Conservation (phyloP, 2,113 vertebrate species). For the Apus apus region DNA sequence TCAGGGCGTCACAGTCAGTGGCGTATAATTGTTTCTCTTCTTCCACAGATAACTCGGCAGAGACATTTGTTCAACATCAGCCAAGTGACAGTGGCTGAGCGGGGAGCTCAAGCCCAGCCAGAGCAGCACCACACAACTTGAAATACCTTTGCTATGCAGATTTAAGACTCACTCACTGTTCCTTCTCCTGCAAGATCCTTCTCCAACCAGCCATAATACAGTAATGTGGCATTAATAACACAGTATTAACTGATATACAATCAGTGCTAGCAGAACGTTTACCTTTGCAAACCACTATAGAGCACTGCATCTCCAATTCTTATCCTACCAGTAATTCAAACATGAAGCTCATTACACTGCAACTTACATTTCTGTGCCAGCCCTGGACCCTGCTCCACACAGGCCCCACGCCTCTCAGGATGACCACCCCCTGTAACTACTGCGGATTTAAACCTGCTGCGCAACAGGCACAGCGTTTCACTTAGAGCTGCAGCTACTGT, state of each 20-base stretch:
- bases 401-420: accelerated
- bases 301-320: not conserved
- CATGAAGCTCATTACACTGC: not conserved
- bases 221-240: not conserved
- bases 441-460: not conserved
- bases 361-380: not conserved
- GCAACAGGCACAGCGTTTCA: accelerated
- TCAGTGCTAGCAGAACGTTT: not conserved
- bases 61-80: not conserved
- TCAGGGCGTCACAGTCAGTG: not conserved
- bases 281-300: not conserved
- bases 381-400: too few relatives aligned
- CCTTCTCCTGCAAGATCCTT: not conserved
- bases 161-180: not conserved
- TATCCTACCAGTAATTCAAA: not conserved
- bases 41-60: not conserved
- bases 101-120: not conserved
- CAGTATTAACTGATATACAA: not conserved
- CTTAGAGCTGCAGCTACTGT: not conserved
- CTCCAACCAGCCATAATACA: accelerated
- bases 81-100: not conserved
- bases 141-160: not conserved
- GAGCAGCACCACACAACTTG: not conserved
- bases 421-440: not conserved
- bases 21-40: not conserved